Base-by-base conservation (phyloP, 2,797 vertebrate species). In the Neostethus bicornis region DNA sequence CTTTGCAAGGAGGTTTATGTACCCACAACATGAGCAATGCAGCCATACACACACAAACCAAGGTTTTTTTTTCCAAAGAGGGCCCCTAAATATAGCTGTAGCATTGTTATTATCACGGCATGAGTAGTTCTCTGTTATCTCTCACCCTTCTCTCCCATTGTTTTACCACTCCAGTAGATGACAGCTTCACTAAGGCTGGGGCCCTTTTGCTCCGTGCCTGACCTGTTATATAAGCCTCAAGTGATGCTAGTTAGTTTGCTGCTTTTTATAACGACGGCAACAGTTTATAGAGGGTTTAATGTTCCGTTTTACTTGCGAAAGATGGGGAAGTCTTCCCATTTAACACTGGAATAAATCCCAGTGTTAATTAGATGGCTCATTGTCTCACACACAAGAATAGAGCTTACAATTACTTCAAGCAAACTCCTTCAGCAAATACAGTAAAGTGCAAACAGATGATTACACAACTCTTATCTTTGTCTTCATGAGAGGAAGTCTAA, bases 131-230 rank as follows among this genome's bases (percentile, higher is more conserved):
- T 73, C 73, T 79, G 84, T 84, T 87, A 88, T 88, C 86, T 82
- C 71, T 86, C 81, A 80, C 71, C 77, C 85, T 81, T 80, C 86
- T 75, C 83, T 85, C 54, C 79, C 64, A 84, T 88, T 89, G 86
- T 88, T 89, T 85, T 77, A 81, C 80, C 80, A 73, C 75, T 70
- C 51, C 57, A 70, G 68, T 61, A 76, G 81, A 81, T 81, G 84
- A 86, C 85, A 86, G 82, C 70, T 80, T 72, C 80, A 74, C 72
- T 44, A 50, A 70, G 58, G 54, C 72, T 49, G 61, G 61, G 70
- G 63, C 66, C 75, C 64, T 38, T 70, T 68, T 67, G 61, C 60
- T 77, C 57, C 43, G 29, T 75, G 51, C 66, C 70, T 52, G 62
- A 48, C 26, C 51, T 59, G 66, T 88, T 88, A 76, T 65, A 64